Conservation (phyloP, 2,113 vertebrate genomes). For the Columba janthina region DNA sequence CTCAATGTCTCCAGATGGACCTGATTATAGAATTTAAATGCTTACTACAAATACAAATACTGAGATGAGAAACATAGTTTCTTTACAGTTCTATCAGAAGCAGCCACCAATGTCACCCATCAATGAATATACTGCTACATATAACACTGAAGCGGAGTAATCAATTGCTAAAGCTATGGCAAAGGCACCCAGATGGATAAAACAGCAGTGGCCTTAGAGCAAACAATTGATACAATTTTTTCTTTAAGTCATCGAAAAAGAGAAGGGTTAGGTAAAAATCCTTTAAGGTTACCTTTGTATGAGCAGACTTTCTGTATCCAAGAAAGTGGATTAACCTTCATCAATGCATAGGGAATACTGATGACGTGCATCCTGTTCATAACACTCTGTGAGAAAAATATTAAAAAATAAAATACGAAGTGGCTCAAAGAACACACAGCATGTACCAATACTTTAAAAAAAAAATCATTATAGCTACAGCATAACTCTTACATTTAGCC, state of each 20-base stretch:
- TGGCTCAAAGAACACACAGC: not conserved
- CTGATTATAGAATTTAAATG: not conserved
- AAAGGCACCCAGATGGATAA: not conserved
- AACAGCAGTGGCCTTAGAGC: not conserved
- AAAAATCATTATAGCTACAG: not conserved
- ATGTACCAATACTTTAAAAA: not conserved
- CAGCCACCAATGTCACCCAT: not conserved
- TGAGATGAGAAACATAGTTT: not conserved
- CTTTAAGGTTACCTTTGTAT: slow-evolving; percentile 86
- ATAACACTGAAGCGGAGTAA: not conserved
- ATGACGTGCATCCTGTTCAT: slow-evolving; percentile 96
- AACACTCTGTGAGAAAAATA: slow-evolving; percentile 80
- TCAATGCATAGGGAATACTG: slow-evolving; percentile 94
- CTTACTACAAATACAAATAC: not conserved
- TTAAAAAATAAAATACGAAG: not conserved
- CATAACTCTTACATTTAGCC: not conserved
- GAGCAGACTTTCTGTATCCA: slow-evolving; percentile 96
- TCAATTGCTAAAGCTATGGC: not conserved
- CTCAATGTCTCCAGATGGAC: not conserved
- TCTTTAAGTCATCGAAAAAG: not conserved
- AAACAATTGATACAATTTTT: not conserved
- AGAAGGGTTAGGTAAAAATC: not conserved
- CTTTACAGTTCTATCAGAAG: not conserved
- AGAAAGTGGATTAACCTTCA: slow-evolving; percentile 97
- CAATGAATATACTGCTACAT: not conserved